Percentiles rank a stretch among this genome's conserved stretches.
phyloP scores from a whole-genome alignment of 2,113 vertebrate species.

The Gnathonemus echidnorhynchus region DNA sequence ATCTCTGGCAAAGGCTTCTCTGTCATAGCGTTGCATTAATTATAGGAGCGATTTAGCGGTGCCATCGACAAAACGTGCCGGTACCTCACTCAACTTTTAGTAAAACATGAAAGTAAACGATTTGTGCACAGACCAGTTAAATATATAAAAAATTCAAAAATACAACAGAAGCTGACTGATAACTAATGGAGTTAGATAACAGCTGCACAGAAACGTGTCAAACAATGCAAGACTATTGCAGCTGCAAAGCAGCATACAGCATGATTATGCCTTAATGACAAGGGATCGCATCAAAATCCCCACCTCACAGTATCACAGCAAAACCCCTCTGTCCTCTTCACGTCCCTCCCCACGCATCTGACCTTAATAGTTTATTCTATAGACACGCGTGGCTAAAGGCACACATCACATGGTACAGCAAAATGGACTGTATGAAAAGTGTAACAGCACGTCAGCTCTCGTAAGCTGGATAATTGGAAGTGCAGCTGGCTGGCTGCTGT shows the following conservation, averaged over 20 bases:
- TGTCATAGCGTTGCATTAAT: not conserved
- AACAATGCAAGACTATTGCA: not conserved
- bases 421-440: not conserved
- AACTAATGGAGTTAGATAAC: not conserved
- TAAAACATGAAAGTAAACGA: not conserved
- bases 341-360: not conserved
- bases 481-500: conserved; percentile 21
- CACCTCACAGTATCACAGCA: not conserved
- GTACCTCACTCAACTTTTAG: not conserved
- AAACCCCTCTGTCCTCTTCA: not conserved
- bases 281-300: not conserved
- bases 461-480: conserved; percentile 17
- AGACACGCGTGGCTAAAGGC: not conserved
- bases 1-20: not conserved
- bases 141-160: not conserved
- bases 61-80: not conserved
- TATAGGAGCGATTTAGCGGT: not conserved
- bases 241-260: not conserved
- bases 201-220: not conserved
- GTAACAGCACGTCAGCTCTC: not conserved
- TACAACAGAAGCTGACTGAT: not conserved
- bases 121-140: not conserved
- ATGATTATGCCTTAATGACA: not conserved
- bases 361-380: not conserved
- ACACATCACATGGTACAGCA: not conserved